phyloP scores from a whole-genome alignment of 1,140 invertebrate genomes.

The Aphaenogaster floridana region DNA sequence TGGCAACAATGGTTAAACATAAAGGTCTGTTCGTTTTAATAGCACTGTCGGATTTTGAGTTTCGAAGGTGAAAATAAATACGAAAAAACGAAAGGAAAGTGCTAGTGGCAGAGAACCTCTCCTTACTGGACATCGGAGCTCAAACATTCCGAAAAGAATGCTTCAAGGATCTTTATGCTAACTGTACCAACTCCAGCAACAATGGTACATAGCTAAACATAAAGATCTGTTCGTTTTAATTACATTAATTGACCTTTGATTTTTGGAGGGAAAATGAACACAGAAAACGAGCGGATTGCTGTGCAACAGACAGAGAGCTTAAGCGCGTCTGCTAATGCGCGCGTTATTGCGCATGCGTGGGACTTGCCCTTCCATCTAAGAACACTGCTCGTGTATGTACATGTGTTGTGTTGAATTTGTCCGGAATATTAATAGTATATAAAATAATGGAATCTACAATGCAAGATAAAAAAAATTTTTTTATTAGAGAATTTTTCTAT shows the following conservation, averaged over 20 bases:
- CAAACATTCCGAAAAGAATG: not conserved
- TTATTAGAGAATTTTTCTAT: slow-evolving; percentile 24
- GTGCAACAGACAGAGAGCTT: not conserved
- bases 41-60: too few relatives aligned
- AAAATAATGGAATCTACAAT: slow-evolving; percentile 10
- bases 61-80: not conserved
- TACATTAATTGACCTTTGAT: not conserved
- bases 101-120: not conserved
- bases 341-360: not conserved
- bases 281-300: too few relatives aligned
- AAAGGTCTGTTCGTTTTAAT: not conserved
- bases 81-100: not conserved
- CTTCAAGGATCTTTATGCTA: not conserved
- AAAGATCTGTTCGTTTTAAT: not conserved
- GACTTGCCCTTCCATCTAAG: not conserved
- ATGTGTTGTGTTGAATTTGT: not conserved
- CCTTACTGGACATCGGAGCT: not conserved
- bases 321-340: not conserved
- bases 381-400: not conserved
- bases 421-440: slow-evolving; percentile 18
- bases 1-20: not conserved
- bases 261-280: not conserved
- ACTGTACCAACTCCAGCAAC: not conserved
- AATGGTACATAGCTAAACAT: not conserved
- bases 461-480: not conserved